phyloP scores from a whole-genome alignment of 2,113 vertebrate genomes.

The Phylloscopus whistleri region DNA sequence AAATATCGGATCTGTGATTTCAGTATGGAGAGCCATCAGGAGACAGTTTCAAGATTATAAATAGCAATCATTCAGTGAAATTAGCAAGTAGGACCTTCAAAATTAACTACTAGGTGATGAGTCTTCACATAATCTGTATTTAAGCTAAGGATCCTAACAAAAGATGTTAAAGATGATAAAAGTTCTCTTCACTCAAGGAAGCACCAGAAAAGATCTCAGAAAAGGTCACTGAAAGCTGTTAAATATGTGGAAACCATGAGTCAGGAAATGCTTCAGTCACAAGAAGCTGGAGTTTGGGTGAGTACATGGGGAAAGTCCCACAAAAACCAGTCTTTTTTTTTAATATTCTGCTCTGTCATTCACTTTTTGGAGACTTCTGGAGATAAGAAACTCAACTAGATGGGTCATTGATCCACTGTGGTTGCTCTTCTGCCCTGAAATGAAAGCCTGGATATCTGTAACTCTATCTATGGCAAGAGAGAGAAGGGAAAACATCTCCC shows the following conservation, averaged over 20 bases:
- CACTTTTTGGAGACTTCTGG: not conserved
- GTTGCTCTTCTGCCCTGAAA: not conserved
- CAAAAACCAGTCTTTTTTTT: not conserved
- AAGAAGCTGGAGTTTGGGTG: not conserved
- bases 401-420: not conserved
- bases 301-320: not conserved
- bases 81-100: not conserved
- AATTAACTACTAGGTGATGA: not conserved
- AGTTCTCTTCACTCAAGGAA: not conserved
- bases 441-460: not conserved
- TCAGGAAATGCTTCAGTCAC: not conserved
- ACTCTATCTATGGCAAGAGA: not conserved
- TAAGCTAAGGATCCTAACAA: not conserved
- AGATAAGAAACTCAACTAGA: not conserved
- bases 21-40: not conserved
- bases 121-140: not conserved
- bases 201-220: not conserved
- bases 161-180: not conserved
- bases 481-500: not conserved
- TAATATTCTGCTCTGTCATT: not conserved
- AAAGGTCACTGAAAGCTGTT: not conserved
- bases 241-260: not conserved
- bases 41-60: not conserved
- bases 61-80: not conserved
- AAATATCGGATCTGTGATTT: not conserved